Evolutionary conservation across 2,888 invertebrate species (phyloP), one percentile per base, ranked within the genome.

Genomic region (Drosophila ustulata): DNA sequence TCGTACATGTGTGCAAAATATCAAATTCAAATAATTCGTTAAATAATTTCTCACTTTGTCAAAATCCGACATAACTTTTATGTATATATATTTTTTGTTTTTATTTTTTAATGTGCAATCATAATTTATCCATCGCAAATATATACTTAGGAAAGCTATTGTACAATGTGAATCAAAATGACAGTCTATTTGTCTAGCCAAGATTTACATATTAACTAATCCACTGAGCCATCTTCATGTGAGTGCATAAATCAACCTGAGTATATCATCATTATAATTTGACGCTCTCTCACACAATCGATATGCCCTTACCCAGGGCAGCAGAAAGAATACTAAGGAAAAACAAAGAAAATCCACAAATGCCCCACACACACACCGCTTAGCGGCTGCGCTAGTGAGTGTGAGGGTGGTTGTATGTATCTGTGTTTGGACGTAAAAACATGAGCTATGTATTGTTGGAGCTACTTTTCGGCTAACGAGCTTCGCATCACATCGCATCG

Each of bases 401-500:
- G 18, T 18, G 18, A 18, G 2, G 2, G 18, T 18, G 18, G 18
- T 1, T 52, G n/a, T 39, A 37, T 55, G n/a, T 50, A 23, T 46
- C 50, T 32, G 61, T 61, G 55, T 26, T 28, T n/a, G 51, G n/a
- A 47, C 46, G 68, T 71, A 68, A 80, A 82, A 85, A 66, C 80
- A 78, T 71, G 61, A 80, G 63, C 43, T 70, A 66, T 65, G 70
- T 75, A 66, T 72, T 62, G 72, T 63, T 67, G 66, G 71, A 75
- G 87, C 87, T 69, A 83, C 84, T 82, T 82, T 86, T 75, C 52
- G 74, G 61, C 71, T 86, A 81, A 83, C 82, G 87, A 85, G 83
- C 83, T 73, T 55, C 55, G 61, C 74, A 63, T 39, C 39, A 39
- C 37, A 39, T 37, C 37, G n/a, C 37, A 71, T 57, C 55, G 63